These are phyloP conservation scores for Amphiprion ocellaris DNA, from an alignment of 2,113 vertebrate species.

Conservation along the genomic window DNA sequence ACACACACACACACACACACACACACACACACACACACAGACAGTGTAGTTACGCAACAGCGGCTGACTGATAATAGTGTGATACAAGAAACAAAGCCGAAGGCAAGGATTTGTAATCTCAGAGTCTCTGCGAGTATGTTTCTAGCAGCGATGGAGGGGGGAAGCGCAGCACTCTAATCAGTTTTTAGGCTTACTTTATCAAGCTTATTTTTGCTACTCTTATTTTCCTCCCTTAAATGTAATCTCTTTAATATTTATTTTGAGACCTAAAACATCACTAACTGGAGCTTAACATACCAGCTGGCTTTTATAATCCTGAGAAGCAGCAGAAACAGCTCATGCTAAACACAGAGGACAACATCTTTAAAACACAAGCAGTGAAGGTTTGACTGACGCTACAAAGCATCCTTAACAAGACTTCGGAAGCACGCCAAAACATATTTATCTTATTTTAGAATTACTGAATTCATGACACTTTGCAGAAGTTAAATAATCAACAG, in stretches of 20 bases:
- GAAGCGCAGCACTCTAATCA: slow-evolving; percentile 9
- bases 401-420: too few species aligned
- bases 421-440: too few species aligned
- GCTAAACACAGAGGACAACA: neutral
- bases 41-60: slow-evolving; percentile 42
- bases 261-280: slow-evolving; percentile 10
- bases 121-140: slow-evolving; percentile 6
- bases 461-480: too few species aligned
- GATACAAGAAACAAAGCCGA: slow-evolving; percentile 56
- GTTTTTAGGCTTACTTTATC: slow-evolving; percentile 17
- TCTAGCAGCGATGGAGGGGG: neutral
- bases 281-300: slow-evolving; percentile 2
- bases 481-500: too few species aligned
- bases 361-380: neutral
- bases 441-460: too few species aligned
- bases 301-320: slow-evolving; percentile 9
- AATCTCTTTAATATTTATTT: slow-evolving; percentile 24
- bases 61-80: slow-evolving; percentile 52
- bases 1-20: slow-evolving; percentile 1
- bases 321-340: neutral
- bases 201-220: slow-evolving; percentile 16
- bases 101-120: slow-evolving; percentile 56
- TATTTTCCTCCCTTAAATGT: slow-evolving; percentile 10
- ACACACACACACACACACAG: slow-evolving; percentile 17
- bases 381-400: neutral